phyloP scores from a whole-genome alignment of 2,888 invertebrate genomes.

The Agrotis clavis region DNA sequence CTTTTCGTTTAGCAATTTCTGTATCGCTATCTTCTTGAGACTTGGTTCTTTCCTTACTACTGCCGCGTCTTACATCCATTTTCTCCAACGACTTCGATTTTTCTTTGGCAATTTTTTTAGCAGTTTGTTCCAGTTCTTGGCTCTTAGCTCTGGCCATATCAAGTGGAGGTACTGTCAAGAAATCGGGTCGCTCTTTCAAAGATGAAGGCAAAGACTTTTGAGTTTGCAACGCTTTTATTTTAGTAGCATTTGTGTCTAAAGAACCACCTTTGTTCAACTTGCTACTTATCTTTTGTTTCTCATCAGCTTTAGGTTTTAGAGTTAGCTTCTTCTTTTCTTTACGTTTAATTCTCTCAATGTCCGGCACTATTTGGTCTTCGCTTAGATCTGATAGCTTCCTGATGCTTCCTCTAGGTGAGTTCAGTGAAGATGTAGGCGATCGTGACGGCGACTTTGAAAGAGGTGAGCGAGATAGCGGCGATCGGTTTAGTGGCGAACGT shows the following conservation, averaged over 20 bases:
- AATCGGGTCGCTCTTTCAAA: conserved; percentile 88
- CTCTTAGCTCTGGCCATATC: conserved; percentile 92
- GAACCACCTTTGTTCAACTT: conserved; percentile 89
- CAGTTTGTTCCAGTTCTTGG: conserved; percentile 91
- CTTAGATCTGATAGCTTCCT: conserved; percentile 89
- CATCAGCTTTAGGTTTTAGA: conserved; percentile 86
- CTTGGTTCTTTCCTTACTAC: conserved; percentile 93
- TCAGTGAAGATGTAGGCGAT: conserved; percentile 89
- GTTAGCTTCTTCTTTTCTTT: conserved; percentile 88
- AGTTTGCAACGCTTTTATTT: conserved; percentile 86
- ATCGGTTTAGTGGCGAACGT: conserved; percentile 87
- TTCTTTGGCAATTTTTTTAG: conserved; percentile 91
- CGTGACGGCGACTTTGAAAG: conserved; percentile 89
- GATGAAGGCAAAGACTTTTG: conserved; percentile 91
- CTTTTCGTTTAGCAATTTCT: conserved; percentile 93
- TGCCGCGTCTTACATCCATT: conserved; percentile 90
- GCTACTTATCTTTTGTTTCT: conserved; percentile 81
- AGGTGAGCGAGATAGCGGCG: conserved; percentile 88
- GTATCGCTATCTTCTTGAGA: conserved; percentile 94
- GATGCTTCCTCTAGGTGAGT: conserved; percentile 89
- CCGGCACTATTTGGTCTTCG: conserved; percentile 89
- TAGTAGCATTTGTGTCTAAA: conserved; percentile 87
- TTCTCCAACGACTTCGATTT: conserved; percentile 93
- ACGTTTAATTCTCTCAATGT: conserved; percentile 88
- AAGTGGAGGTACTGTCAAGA: conserved; percentile 89